Conservation (phyloP, 2,888 invertebrate species). For the Rhorus exstirpatorius region DNA sequence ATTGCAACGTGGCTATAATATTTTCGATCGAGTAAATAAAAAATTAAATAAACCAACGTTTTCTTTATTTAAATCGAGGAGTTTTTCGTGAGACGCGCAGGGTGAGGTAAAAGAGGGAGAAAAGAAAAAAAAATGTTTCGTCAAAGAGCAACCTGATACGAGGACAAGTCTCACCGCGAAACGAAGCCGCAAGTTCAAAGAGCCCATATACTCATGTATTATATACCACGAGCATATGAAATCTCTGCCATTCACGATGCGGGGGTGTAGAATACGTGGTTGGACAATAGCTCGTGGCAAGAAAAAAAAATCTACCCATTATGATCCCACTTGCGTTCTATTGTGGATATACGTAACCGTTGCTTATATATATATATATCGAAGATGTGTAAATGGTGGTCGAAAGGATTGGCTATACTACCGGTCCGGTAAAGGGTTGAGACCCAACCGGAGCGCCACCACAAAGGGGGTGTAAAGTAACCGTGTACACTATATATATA, state of each 20-base stretch:
- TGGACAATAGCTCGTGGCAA: conserved; percentile 27
- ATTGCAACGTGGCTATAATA: background rate
- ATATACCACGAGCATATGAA: conserved; percentile 17
- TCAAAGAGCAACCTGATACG: conserved; percentile 58
- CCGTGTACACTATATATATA: conserved; percentile 21
- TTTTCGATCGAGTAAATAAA: no score
- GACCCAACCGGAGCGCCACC: conserved; percentile 47
- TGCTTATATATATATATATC: conserved; percentile 21
- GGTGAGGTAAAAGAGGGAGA: background rate
- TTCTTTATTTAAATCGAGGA: no score
- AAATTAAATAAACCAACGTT: background rate
- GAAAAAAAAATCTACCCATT: conserved; percentile 42
- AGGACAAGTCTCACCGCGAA: conserved; percentile 19
- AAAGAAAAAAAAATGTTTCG: conserved; percentile 17
- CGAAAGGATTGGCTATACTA: conserved; percentile 28
- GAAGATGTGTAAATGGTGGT: conserved; percentile 30
- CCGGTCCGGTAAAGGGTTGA: conserved; percentile 37
- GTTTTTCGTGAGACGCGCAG: background rate
- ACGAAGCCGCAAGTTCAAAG: conserved; percentile 61
- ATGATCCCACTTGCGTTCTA: conserved; percentile 56
- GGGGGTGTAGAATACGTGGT: conserved; percentile 28
- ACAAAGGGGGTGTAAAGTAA: conserved; percentile 59
- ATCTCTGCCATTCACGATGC: conserved; percentile 26
- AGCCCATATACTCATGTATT: conserved; percentile 19
- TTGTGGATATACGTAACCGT: conserved; percentile 27